Conservation (phyloP, 2,797 vertebrate species). For the Poeciliopsis turneri region DNA sequence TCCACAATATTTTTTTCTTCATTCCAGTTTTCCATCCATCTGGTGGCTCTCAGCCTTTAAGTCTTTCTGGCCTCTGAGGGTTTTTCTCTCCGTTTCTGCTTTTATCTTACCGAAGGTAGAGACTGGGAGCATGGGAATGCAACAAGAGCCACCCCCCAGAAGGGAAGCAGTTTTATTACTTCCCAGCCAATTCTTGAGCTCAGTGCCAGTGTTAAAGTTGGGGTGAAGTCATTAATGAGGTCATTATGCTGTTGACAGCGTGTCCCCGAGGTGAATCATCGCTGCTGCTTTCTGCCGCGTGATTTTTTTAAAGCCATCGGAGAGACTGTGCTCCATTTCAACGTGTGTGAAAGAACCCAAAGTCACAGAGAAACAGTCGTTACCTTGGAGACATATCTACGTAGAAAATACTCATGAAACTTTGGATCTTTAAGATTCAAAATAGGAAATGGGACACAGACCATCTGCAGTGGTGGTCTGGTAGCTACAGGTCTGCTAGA, state of each 20-base stretch:
- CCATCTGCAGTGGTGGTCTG: conserved; percentile 50
- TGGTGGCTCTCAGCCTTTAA: conserved; percentile 33
- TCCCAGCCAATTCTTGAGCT: conserved; percentile 40
- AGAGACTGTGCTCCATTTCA: conserved; percentile 23
- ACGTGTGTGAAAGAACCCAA: conserved; percentile 9
- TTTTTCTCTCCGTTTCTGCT: conserved; percentile 55
- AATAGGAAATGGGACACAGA: conserved; percentile 36
- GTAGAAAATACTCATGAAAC: conserved; percentile 22
- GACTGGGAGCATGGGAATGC: conserved; percentile 11
- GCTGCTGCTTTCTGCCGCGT: conserved; percentile 12
- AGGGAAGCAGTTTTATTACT: conserved; percentile 51
- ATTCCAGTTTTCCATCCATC: conserved; percentile 27
- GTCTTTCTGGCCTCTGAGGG: conserved; percentile 53
- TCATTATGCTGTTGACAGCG: conserved; percentile 49
- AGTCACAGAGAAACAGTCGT: neutral
- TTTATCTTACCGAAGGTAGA: conserved; percentile 58
- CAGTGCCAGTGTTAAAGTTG: conserved; percentile 25
- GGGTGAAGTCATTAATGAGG: conserved; percentile 52
- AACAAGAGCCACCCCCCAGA: conserved; percentile 24
- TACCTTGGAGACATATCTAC: conserved; percentile 25
- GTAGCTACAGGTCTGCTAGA: conserved; percentile 23
- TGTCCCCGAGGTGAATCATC: conserved; percentile 24
- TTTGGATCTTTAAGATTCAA: conserved; percentile 39
- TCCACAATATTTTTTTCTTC: neutral
- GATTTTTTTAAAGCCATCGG: conserved; percentile 29